phyloP scores from a whole-genome alignment of 2,888 invertebrate species.

The Catocala fraxini region DNA sequence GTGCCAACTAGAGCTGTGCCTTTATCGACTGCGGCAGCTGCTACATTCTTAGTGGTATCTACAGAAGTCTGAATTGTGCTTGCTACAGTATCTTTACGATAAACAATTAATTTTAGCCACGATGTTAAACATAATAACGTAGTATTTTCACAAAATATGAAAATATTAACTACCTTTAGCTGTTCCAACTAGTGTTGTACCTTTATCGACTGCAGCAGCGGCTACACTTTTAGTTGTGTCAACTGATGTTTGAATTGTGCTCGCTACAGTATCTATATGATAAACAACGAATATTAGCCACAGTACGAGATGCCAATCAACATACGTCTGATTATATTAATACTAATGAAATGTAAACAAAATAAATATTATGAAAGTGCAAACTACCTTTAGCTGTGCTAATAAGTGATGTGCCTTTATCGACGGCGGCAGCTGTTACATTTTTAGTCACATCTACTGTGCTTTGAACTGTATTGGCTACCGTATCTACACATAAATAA shows the following conservation, averaged over 20 bases:
- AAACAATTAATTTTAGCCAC: background rate
- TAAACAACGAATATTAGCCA: too few relatives aligned
- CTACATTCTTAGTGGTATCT: slow-evolving; percentile 61
- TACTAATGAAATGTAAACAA: too few relatives aligned
- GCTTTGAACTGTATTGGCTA: slow-evolving; percentile 35
- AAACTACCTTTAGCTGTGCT: slow-evolving; percentile 41
- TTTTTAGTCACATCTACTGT: slow-evolving; percentile 45
- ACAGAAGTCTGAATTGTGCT: slow-evolving; percentile 54
- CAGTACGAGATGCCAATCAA: too few relatives aligned
- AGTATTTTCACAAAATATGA: background rate
- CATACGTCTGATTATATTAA: too few relatives aligned
- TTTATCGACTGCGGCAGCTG: slow-evolving; percentile 56
- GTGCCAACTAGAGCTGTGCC: slow-evolving; percentile 52
- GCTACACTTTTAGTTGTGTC: slow-evolving; percentile 65
- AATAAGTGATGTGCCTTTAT: slow-evolving; percentile 28
- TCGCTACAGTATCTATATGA: slow-evolving; percentile 40
- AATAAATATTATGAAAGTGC: background rate
- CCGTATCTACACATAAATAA: slow-evolving; percentile 27
- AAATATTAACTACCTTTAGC: slow-evolving; percentile 56
- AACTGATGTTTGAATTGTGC: slow-evolving; percentile 56
- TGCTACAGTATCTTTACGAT: slow-evolving; percentile 57
- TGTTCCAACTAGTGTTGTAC: slow-evolving; percentile 59
- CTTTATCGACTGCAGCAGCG: slow-evolving; percentile 62
- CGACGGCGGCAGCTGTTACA: slow-evolving; percentile 34
- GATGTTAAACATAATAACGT: background rate